phyloP scores from a whole-genome alignment of 2,888 invertebrate species.

The Crioceris asparagi region DNA sequence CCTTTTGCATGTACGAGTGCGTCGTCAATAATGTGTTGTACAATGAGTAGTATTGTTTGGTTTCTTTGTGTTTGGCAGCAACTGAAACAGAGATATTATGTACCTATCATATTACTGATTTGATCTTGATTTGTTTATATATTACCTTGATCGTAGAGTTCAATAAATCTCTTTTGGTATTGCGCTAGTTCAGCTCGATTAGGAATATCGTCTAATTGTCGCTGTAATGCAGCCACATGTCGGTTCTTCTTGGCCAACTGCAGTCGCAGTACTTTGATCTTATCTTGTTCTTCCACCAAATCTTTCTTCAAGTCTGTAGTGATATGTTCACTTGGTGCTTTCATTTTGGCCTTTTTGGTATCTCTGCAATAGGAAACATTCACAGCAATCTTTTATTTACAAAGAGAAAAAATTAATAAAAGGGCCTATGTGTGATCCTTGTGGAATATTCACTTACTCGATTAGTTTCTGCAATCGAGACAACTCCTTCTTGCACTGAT shows the following conservation, averaged over 20 bases:
- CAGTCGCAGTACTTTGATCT: slow-evolving; percentile 49
- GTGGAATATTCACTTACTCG: too few species aligned
- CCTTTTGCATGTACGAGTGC: slow-evolving; percentile 86
- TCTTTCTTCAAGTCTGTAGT: slow-evolving; percentile 40
- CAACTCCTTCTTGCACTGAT: slow-evolving; percentile 59
- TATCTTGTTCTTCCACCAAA: slow-evolving; percentile 51
- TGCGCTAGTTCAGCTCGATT: slow-evolving; percentile 87
- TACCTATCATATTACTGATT: background rate
- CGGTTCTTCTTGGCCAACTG: slow-evolving; percentile 71
- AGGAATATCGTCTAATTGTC: slow-evolving; percentile 87
- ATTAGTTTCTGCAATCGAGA: slow-evolving; percentile 32
- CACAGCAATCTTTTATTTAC: too few species aligned
- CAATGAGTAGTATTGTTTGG: slow-evolving; percentile 92
- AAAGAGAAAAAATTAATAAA: too few species aligned
- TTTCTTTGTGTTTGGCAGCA: slow-evolving; percentile 90
- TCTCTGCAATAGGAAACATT: slow-evolving; percentile 34
- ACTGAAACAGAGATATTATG: slow-evolving; percentile 47
- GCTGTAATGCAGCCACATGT: slow-evolving; percentile 66
- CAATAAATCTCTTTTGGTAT: slow-evolving; percentile 91
- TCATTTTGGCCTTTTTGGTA: slow-evolving; percentile 35
- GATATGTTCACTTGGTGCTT: slow-evolving; percentile 34
- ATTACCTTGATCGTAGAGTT: slow-evolving; percentile 85
- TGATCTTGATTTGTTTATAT: too few species aligned
- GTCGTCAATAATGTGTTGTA: slow-evolving; percentile 93
- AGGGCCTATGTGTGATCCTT: too few species aligned